Evolutionary conservation across 2,888 invertebrate species (phyloP).

Genomic region (Rotaria sp.): DNA sequence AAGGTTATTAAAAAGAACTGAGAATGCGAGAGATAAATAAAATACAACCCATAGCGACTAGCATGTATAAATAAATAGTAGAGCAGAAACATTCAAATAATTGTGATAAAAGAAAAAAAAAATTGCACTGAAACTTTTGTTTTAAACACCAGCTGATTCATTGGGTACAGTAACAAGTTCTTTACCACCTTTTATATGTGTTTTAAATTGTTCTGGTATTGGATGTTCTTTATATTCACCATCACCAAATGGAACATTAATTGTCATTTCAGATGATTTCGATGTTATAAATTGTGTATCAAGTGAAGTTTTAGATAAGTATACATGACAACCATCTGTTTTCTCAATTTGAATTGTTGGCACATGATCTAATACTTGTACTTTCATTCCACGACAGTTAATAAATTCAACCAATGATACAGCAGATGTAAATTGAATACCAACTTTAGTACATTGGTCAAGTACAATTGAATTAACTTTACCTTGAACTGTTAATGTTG

Average conservation of each 20-base stretch:
- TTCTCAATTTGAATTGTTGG: slow-evolving; percentile 96
- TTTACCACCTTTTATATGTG: slow-evolving; percentile 42
- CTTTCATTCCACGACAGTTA: slow-evolving; percentile 94
- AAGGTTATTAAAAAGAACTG: neutral
- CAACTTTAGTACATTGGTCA: slow-evolving; percentile 47
- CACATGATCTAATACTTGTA: slow-evolving; percentile 86
- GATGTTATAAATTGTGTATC: slow-evolving; percentile 85
- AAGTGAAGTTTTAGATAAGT: slow-evolving; percentile 77
- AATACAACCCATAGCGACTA: neutral
- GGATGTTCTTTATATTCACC: slow-evolving; percentile 76
- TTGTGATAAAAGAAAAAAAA: neutral
- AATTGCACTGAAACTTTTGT: neutral
- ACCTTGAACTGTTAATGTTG: slow-evolving; percentile 66
- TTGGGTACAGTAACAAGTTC: neutral
- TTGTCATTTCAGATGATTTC: slow-evolving; percentile 98
- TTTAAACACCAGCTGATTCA: neutral
- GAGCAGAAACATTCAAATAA: neutral
- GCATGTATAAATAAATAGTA: neutral
- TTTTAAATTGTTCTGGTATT: slow-evolving; percentile 90
- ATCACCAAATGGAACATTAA: slow-evolving; percentile 74
- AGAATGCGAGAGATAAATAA: neutral
- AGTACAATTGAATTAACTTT: slow-evolving; percentile 91
- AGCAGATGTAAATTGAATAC: slow-evolving; percentile 35
- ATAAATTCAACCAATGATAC: slow-evolving; percentile 74
- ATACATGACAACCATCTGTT: slow-evolving; percentile 97